Base-by-base conservation (phyloP, 2,113 vertebrate genomes). In the Oryzias melastigma region DNA sequence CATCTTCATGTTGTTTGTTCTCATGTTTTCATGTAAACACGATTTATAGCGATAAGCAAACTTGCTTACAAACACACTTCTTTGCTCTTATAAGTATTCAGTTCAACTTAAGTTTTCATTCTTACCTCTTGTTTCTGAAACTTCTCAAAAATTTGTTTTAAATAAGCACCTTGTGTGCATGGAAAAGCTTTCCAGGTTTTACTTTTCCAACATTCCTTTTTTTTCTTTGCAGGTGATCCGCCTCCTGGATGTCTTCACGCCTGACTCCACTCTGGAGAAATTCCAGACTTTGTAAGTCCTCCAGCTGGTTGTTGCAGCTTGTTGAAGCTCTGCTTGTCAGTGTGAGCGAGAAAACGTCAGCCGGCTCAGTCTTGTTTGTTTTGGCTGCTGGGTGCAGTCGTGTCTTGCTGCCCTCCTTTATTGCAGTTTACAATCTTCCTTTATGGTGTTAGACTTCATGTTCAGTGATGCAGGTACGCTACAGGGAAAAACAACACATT, bases 221-320 rank as follows among this genome's bases (percentile, higher is more conserved):
- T 24, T 72, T 48, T 45, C 41, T 20, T 65, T 68, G 8, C 69
- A 94, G 93, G 92, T 93, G 53, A 93, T 94, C 71, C 89, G 81
- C 58, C 91, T 94, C 40, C 79, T 94, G 3, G 75, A 93, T 49
- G 92, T 93, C 76, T 94, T 93, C 85, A 93, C 92, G 40, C 92
- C 93, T 4, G 92, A 92, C 61, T 62, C 73, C 60, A 84, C 90
- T 0, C 69, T 90, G 87, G 91, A 92, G 17, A 91, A 87, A 78
- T 94, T 94, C 84, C 91, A 93, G 71, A 93, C 90, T 14, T 93
- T 94, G 92, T 93, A 69, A 93, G 93, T 89, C 89, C 78, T 75
- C 75, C 22, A 58, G 59, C 47, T 18, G 18, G 61, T 65, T 80
- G 81, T 59, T 19, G 29, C 61, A 68, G 58, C 90, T 77, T 80